A percentile compares a stretch with the other conserved stretches of the same genome.
These are phyloP conservation scores for Equus quagga DNA, from an alignment of 2,113 vertebrate genomes.

Conservation along the genomic window DNA sequence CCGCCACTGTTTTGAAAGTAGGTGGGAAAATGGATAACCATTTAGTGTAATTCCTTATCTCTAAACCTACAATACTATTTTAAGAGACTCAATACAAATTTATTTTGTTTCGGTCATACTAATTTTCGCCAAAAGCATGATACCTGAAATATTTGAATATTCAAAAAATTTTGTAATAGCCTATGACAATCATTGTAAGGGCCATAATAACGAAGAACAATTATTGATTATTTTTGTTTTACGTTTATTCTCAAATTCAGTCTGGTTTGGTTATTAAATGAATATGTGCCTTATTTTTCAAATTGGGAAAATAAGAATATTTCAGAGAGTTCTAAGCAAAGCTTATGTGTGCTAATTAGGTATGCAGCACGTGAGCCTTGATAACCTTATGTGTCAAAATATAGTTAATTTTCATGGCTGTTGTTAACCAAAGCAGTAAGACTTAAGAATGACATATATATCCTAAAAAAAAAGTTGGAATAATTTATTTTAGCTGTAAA, in stretches of 20 bases:
- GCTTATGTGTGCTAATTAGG: not conserved
- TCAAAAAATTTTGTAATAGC: not conserved
- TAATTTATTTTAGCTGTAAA: not conserved
- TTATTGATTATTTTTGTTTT: not conserved
- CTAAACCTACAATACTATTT: not conserved
- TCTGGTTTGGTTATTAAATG: slow-evolving; percentile 11
- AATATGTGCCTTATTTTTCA: not conserved
- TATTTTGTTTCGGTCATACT: slow-evolving; percentile 33
- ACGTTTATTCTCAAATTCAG: not conserved
- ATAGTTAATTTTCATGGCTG: not conserved
- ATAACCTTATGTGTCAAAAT: not conserved
- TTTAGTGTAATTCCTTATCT: not conserved
- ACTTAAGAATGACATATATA: not conserved
- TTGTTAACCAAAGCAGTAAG: not conserved
- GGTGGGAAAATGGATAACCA: not conserved
- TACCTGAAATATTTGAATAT: slow-evolving; percentile 7
- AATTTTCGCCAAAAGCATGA: not conserved
- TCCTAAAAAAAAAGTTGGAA: not conserved
- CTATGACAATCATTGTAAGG: not conserved
- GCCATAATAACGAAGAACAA: not conserved
- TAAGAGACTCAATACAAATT: not conserved
- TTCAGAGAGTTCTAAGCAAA: not conserved
- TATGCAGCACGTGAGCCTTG: not conserved
- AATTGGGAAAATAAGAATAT: not conserved
- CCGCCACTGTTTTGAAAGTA: not conserved